Evolutionary conservation across 2,113 vertebrate genomes (phyloP).

Genomic region (Pterocles orientalis): DNA sequence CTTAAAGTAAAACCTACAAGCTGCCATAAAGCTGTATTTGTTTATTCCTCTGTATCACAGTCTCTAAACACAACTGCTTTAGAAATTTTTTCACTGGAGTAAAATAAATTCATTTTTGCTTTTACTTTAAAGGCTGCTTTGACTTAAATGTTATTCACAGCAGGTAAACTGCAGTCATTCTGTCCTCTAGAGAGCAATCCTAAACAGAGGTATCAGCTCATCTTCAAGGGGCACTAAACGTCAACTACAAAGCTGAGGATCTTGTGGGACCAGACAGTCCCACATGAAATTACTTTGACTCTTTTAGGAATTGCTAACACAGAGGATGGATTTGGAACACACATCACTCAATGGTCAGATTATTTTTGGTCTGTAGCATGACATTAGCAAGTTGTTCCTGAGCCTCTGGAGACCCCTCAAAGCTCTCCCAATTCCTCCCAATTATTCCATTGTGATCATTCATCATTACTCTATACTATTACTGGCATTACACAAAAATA

Average conservation of each 20-base stretch:
- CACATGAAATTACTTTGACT: neutral
- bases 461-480: neutral
- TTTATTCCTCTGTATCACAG: neutral
- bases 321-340: neutral
- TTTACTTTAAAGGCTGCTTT: constrained; percentile 13
- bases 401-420: neutral
- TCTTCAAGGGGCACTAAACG: neutral
- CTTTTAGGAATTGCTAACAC: neutral
- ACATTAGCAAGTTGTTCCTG: neutral
- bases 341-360: neutral
- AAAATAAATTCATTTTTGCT: constrained; percentile 13
- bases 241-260: neutral
- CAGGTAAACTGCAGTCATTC: neutral
- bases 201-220: neutral
- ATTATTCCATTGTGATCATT: neutral
- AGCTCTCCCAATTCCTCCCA: neutral
- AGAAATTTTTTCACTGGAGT: neutral
- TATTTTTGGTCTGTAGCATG: neutral
- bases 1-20: neutral
- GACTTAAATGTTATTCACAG: neutral
- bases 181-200: neutral
- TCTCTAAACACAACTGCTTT: neutral
- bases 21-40: neutral
- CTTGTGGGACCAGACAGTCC: neutral
- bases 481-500: neutral